phyloP scores from a whole-genome alignment of 2,113 vertebrate genomes.

The Gobiocypris rarus region DNA sequence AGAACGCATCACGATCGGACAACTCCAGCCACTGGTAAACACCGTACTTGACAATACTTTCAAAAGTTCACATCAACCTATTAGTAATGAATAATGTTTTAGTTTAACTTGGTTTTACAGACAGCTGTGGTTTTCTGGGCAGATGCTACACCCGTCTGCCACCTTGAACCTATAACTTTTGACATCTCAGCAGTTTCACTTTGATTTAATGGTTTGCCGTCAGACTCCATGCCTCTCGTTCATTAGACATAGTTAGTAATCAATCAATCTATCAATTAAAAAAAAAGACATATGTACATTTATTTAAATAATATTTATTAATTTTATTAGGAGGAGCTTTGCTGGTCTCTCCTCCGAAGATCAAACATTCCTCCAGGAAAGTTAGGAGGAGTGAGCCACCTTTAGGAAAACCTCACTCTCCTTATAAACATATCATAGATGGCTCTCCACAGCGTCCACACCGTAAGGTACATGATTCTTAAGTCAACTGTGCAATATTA shows the following conservation, averaged over 20 bases:
- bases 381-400: slow-evolving; percentile 59
- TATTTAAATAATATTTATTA: neutral
- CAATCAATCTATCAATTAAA: neutral
- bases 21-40: slow-evolving; percentile 78
- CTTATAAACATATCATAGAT: slow-evolving; percentile 60
- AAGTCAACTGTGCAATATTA: neutral
- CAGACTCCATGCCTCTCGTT: neutral
- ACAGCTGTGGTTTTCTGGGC: neutral
- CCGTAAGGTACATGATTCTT: slow-evolving; percentile 44
- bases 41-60: neutral
- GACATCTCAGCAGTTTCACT: slow-evolving; percentile 15
- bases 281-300: too few species aligned
- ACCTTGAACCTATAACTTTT: neutral
- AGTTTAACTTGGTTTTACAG: neutral
- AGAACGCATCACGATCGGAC: slow-evolving; percentile 82
- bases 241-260: neutral
- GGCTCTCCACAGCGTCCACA: slow-evolving; percentile 15
- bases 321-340: slow-evolving; percentile 77
- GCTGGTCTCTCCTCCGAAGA: slow-evolving; percentile 78
- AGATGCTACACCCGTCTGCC: neutral
- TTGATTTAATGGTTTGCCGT: neutral
- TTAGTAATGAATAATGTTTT: neutral
- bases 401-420: slow-evolving; percentile 59
- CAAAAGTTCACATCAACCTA: neutral
- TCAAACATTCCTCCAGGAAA: slow-evolving; percentile 62